A percentile compares a stretch with the other conserved stretches of the same genome.
These are phyloP conservation scores for Drosophila jambulina DNA, from an alignment of 1,140 invertebrate genomes.

Conservation along the genomic window DNA sequence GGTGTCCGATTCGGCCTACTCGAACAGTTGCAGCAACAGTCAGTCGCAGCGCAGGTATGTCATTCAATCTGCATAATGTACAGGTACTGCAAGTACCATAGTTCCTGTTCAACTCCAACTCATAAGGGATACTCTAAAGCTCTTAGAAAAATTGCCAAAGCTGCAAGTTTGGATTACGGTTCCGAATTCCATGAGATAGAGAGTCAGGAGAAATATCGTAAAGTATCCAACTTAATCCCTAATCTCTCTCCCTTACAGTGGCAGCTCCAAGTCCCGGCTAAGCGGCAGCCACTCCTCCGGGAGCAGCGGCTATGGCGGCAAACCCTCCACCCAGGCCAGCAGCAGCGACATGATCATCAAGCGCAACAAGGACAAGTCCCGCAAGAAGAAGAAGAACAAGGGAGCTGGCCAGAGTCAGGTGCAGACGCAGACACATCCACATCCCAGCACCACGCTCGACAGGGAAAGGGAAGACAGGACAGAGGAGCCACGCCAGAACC, in stretches of 20 bases:
- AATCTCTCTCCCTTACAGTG: constrained; percentile 84
- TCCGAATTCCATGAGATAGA: no score
- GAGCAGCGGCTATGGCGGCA: constrained; percentile 91
- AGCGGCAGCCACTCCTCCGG: constrained; percentile 91
- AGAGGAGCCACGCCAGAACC: constrained; percentile 14
- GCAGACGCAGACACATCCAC: constrained; percentile 16
- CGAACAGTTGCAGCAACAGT: constrained; percentile 91
- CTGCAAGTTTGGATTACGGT: neutral
- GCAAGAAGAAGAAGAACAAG: constrained; percentile 86
- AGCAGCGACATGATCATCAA: constrained; percentile 85
- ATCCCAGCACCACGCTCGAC: constrained; percentile 4
- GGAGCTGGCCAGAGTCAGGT: constrained; percentile 28
- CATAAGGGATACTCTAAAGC: neutral
- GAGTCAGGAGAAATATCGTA: neutral
- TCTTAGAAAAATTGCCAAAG: neutral
- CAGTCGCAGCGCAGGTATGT: constrained; percentile 90
- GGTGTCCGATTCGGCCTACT: constrained; percentile 91
- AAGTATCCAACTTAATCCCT: neutral
- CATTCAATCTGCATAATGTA: neutral
- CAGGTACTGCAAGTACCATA: neutral
- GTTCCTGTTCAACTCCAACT: no score
- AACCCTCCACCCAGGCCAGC: constrained; percentile 86
- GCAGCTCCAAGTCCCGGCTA: constrained; percentile 91
- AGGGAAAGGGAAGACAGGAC: constrained; percentile 44
- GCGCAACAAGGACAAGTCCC: constrained; percentile 85